phyloP scores from a whole-genome alignment of 92 coral and sea anemone species.

The Phenganax stokvisi region DNA sequence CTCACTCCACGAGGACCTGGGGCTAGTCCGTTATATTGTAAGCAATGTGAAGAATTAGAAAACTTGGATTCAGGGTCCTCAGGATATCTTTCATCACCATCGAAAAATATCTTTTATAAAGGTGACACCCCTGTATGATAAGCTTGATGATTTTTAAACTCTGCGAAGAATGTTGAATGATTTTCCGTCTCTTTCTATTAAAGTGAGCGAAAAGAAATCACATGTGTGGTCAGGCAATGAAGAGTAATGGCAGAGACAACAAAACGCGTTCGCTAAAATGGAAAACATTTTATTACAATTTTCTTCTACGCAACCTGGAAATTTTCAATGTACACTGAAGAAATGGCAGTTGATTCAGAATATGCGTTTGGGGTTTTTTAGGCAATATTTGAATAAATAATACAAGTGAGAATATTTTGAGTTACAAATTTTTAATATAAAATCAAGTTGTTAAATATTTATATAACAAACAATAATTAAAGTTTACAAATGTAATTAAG shows the following conservation, averaged over 20 bases:
- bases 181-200: neutral
- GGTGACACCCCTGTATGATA: neutral
- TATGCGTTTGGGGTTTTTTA: neutral
- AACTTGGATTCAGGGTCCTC: conserved; percentile 44
- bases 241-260: neutral
- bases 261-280: neutral
- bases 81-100: conserved; percentile 35
- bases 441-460: conserved; percentile 4
- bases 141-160: too few relatives aligned
- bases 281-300: neutral
- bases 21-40: conserved; percentile 76
- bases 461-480: neutral
- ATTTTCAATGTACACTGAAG: too few relatives aligned
- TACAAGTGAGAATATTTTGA: neutral
- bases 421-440: conserved; percentile 9
- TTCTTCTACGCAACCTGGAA: neutral
- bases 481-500: neutral
- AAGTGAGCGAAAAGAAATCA: conserved; percentile 1
- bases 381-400: neutral
- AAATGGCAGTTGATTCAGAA: neutral
- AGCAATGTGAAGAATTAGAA: conserved; percentile 58
- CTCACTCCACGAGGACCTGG: conserved; percentile 93
- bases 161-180: neutral
- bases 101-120: conserved; percentile 10
- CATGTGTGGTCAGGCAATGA: neutral